A percentile compares a stretch with the other conserved stretches of the same genome.
Evolutionary conservation across 2,797 vertebrate species (phyloP).

Genomic region (Argya squamiceps): DNA sequence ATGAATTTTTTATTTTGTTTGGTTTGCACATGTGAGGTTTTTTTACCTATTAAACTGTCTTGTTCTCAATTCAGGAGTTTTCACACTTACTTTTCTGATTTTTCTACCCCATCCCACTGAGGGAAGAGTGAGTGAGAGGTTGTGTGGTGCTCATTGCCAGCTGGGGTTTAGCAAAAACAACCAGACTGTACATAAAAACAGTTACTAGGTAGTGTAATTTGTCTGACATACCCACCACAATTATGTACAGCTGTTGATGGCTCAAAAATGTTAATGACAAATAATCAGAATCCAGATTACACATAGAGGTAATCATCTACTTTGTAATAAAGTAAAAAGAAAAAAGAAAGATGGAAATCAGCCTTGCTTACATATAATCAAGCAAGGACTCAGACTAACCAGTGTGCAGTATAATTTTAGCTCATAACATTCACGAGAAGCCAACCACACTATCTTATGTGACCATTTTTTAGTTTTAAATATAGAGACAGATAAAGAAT

Average conservation of each 20-base stretch:
- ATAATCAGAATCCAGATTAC: neutral
- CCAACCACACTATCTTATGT: neutral
- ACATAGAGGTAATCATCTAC: neutral
- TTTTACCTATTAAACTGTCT: neutral
- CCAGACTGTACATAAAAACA: neutral
- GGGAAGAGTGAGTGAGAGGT: neutral
- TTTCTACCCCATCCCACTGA: neutral
- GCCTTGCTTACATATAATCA: neutral
- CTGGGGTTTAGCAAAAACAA: neutral
- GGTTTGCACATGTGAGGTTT: neutral
- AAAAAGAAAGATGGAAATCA: neutral
- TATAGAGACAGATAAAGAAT: neutral
- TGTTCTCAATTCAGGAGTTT: neutral
- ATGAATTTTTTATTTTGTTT: neutral
- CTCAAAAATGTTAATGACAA: neutral
- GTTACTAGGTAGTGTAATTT: neutral
- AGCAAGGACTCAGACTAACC: neutral
- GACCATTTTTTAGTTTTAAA: neutral
- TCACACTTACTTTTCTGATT: neutral
- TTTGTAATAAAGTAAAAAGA: neutral
- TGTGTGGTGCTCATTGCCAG: fast-evolving
- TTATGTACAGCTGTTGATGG: neutral
- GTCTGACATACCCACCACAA: neutral
- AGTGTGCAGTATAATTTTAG: neutral
- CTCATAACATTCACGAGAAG: neutral